Percentiles rank a stretch among this genome's conserved stretches.
Evolutionary conservation across 2,888 invertebrate species (phyloP).

Genomic region (Catotricha subobsoleta): DNA sequence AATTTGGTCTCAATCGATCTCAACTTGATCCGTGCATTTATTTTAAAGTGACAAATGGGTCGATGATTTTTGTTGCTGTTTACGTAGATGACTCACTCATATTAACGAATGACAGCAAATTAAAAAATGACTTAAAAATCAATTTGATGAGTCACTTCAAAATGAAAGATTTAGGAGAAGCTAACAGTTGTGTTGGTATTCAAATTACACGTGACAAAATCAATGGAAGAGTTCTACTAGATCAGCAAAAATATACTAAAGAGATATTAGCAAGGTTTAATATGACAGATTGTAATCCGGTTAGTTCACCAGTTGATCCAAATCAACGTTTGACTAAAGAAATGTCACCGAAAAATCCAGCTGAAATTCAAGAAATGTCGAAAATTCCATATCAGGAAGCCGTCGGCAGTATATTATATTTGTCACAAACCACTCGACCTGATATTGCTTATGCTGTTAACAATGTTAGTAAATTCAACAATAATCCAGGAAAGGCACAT

Average conservation of each 20-base stretch:
- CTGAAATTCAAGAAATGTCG: background rate
- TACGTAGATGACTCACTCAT: background rate
- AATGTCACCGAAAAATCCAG: background rate
- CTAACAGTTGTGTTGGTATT: slow-evolving; percentile 10
- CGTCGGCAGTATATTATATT: slow-evolving; percentile 12
- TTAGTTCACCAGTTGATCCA: slow-evolving; percentile 10
- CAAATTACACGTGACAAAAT: slow-evolving; percentile 7
- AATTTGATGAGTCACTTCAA: slow-evolving; percentile 7
- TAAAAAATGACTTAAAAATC: background rate
- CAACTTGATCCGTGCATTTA: slow-evolving; percentile 11
- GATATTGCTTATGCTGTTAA: slow-evolving; percentile 14
- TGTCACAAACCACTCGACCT: slow-evolving; percentile 11
- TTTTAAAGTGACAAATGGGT: background rate
- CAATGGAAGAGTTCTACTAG: slow-evolving; percentile 8
- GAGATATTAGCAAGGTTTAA: slow-evolving; percentile 11
- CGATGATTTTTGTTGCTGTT: background rate
- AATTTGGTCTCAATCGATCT: slow-evolving; percentile 9
- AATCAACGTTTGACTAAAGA: slow-evolving; percentile 11
- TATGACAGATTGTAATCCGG: slow-evolving; percentile 13
- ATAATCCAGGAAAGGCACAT: background rate
- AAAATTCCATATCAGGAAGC: slow-evolving; percentile 13
- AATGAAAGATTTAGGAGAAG: slow-evolving; percentile 11
- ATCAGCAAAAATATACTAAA: slow-evolving; percentile 12
- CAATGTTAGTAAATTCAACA: slow-evolving; percentile 12
- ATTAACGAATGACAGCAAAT: background rate